These are phyloP conservation scores for Drosophila sp. DNA, from an alignment of 1,140 invertebrate species.

Conservation along the genomic window DNA sequence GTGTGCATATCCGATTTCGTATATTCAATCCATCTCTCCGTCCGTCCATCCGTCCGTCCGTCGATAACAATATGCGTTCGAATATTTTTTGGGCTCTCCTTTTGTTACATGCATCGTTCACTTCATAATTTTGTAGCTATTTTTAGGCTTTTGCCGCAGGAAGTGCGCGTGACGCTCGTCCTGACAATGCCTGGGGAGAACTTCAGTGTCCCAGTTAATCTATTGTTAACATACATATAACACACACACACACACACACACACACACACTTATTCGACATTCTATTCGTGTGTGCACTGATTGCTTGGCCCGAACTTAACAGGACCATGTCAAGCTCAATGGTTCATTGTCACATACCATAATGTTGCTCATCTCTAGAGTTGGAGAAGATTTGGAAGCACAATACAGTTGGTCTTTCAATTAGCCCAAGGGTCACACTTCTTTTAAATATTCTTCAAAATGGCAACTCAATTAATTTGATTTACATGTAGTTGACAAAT, in stretches of 20 bases:
- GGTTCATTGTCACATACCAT: slow-evolving; percentile 16
- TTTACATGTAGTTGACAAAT: no score
- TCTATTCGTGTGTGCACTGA: not conserved
- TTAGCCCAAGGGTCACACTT: no score
- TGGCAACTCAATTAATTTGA: no score
- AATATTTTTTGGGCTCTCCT: slow-evolving; percentile 51
- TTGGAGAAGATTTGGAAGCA: no score
- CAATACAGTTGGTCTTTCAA: no score
- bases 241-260: slow-evolving; percentile 9
- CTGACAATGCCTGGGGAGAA: slow-evolving; percentile 46
- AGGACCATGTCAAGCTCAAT: slow-evolving; percentile 4
- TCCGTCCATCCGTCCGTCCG: slow-evolving; percentile 34
- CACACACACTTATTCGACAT: not conserved
- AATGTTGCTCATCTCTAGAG: not conserved
- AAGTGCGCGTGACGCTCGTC: slow-evolving; percentile 57
- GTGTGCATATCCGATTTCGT: slow-evolving; percentile 72
- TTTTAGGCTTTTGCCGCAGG: slow-evolving; percentile 63
- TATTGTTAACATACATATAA: slow-evolving; percentile 26
- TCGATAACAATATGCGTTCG: slow-evolving; percentile 76
- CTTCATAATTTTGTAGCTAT: slow-evolving; percentile 66
- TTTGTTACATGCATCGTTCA: slow-evolving; percentile 49
- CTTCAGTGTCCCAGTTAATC: slow-evolving; percentile 52
- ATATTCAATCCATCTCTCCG: slow-evolving; percentile 11
- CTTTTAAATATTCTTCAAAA: no score
- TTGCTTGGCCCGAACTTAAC: not conserved